phyloP scores from a whole-genome alignment of 2,888 invertebrate genomes.

The Elgonia sp. region DNA sequence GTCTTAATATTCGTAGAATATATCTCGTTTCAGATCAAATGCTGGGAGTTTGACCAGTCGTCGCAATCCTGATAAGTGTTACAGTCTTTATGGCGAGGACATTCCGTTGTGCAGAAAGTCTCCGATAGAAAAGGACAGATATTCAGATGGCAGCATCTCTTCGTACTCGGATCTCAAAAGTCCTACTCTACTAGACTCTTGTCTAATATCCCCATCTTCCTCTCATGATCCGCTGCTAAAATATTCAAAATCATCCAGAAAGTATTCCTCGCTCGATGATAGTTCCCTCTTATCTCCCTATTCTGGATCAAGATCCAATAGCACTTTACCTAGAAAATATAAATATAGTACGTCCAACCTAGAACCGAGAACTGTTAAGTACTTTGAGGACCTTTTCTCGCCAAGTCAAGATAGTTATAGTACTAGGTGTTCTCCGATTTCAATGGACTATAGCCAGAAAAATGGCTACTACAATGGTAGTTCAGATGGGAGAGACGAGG shows the following conservation, averaged over 20 bases:
- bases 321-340: conserved; percentile 82
- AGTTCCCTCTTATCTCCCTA: conserved; percentile 72
- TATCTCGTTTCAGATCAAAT: conserved; percentile 42
- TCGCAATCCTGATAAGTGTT: conserved; percentile 80
- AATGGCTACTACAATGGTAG: conserved; percentile 84
- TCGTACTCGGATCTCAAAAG: conserved; percentile 80
- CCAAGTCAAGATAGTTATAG: conserved; percentile 82
- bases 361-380: conserved; percentile 84
- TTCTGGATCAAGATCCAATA: conserved; percentile 72
- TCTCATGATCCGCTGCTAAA: conserved; percentile 81
- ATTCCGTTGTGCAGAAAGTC: conserved; percentile 79
- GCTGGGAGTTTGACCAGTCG: conserved; percentile 56
- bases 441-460: conserved; percentile 80
- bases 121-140: conserved; percentile 81
- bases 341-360: conserved; percentile 80
- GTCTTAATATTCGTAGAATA: too few relatives aligned
- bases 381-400: conserved; percentile 84
- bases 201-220: conserved; percentile 49
- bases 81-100: conserved; percentile 82
- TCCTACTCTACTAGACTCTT: conserved; percentile 76
- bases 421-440: conserved; percentile 80
- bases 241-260: conserved; percentile 83
- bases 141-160: conserved; percentile 79
- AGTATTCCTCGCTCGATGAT: conserved; percentile 81
- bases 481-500: conserved; percentile 75